These are phyloP conservation scores for Villa cingulata DNA, from an alignment of 2,888 invertebrate species.

Conservation along the genomic window DNA sequence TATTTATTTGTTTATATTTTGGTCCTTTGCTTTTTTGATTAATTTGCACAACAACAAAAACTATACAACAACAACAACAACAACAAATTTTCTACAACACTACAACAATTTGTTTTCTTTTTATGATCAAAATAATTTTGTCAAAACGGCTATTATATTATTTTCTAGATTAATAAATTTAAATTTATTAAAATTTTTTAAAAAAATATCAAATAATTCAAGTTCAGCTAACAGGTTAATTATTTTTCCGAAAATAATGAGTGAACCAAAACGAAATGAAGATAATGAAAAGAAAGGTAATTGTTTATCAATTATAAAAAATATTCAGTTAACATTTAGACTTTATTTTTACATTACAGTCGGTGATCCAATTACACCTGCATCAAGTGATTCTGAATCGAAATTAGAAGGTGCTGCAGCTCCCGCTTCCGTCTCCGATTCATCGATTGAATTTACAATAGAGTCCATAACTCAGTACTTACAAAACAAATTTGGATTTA, in stretches of 20 bases:
- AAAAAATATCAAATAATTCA: background rate
- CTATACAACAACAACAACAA: too few species aligned
- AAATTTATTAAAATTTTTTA: constrained; percentile 2
- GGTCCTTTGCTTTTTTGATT: too few species aligned
- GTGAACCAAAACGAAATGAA: background rate
- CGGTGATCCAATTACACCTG: background rate
- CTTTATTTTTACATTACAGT: background rate
- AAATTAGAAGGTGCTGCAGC: background rate
- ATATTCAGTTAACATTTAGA: background rate
- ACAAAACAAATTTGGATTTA: constrained; percentile 9
- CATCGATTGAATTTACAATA: constrained; percentile 1
- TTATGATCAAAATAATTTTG: too few species aligned
- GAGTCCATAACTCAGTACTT: constrained; percentile 8
- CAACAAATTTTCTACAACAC: too few species aligned
- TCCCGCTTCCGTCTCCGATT: background rate
- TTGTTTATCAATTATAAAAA: background rate
- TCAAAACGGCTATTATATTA: constrained; percentile 6
- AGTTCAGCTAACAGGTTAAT: background rate
- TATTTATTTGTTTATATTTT: too few species aligned
- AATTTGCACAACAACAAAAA: too few species aligned
- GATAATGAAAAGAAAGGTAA: background rate
- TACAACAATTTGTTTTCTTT: too few species aligned
- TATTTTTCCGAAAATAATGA: background rate
- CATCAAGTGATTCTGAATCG: background rate
- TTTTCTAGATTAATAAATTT: constrained; percentile 5